A percentile compares a stretch with the other conserved stretches of the same genome.
Conservation (phyloP, 1,140 invertebrate genomes). For the Epicauta chinensis region DNA sequence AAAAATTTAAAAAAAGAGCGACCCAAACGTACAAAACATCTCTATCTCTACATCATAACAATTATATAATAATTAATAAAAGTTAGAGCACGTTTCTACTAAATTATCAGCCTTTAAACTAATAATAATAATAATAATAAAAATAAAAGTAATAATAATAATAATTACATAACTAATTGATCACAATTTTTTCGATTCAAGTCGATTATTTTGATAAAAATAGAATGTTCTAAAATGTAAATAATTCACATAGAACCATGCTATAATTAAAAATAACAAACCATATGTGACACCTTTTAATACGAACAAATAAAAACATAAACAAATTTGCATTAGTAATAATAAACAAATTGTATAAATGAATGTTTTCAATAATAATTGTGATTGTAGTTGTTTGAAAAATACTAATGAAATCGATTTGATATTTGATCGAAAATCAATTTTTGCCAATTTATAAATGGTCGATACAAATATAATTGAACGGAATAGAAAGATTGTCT, state of each 20-base stretch:
- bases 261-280: slow-evolving; percentile 5
- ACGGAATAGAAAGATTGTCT: slow-evolving; percentile 28
- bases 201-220: not conserved
- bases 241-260: slow-evolving; percentile 8
- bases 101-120: too few relatives aligned
- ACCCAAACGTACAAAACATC: too few relatives aligned
- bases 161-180: too few relatives aligned
- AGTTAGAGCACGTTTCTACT: too few relatives aligned
- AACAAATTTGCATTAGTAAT: not conserved
- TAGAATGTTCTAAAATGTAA: slow-evolving; percentile 1
- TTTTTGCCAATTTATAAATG: slow-evolving; percentile 10
- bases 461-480: slow-evolving; percentile 25
- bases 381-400: not conserved
- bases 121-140: too few relatives aligned
- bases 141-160: too few relatives aligned
- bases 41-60: too few relatives aligned
- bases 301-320: slow-evolving; percentile 7
- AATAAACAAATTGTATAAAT: not conserved
- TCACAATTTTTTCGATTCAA: too few relatives aligned
- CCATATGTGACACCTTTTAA: not conserved
- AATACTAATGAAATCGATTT: not conserved
- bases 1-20: too few relatives aligned
- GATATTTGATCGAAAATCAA: slow-evolving; percentile 8
- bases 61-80: too few relatives aligned
- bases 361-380: not conserved